phyloP scores from a whole-genome alignment of 2,797 vertebrate species.

The Loriculus beryllinus region DNA sequence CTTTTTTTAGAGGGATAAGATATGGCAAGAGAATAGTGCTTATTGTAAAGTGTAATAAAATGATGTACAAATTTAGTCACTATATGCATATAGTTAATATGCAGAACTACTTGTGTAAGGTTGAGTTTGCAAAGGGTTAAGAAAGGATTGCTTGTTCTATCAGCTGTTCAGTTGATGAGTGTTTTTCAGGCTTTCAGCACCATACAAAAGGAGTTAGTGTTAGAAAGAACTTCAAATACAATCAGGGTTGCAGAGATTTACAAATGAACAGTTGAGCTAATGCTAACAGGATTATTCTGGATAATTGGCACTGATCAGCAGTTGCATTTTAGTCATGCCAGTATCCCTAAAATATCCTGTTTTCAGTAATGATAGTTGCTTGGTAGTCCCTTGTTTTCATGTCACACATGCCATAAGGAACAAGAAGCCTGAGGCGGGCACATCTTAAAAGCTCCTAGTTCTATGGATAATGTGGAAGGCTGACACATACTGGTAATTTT shows the following conservation, averaged over 20 bases:
- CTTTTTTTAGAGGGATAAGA: neutral
- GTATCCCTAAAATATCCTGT: constrained; percentile 22
- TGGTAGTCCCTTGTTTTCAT: constrained; percentile 30
- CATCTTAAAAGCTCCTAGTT: constrained; percentile 9
- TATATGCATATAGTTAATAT: neutral
- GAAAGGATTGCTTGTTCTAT: neutral
- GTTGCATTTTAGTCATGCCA: constrained; percentile 33
- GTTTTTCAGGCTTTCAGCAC: constrained; percentile 19
- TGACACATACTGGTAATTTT: constrained; percentile 48
- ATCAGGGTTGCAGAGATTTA: constrained; percentile 33
- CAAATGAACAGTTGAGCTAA: constrained; percentile 44
- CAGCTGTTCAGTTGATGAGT: constrained; percentile 30
- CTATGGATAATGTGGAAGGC: neutral
- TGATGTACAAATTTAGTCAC: neutral
- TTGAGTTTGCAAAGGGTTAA: neutral
- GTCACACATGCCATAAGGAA: neutral
- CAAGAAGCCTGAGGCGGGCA: constrained; percentile 33
- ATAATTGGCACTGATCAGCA: constrained; percentile 62
- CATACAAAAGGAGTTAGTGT: constrained; percentile 24
- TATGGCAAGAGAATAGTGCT: neutral
- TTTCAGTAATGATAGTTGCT: neutral
- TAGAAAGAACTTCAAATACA: constrained; percentile 39
- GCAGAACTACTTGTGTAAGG: neutral
- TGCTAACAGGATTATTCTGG: constrained; percentile 65
- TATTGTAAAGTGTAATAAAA: neutral